phyloP scores from a whole-genome alignment of 2,113 vertebrate species.

The Rhineura floridana region DNA sequence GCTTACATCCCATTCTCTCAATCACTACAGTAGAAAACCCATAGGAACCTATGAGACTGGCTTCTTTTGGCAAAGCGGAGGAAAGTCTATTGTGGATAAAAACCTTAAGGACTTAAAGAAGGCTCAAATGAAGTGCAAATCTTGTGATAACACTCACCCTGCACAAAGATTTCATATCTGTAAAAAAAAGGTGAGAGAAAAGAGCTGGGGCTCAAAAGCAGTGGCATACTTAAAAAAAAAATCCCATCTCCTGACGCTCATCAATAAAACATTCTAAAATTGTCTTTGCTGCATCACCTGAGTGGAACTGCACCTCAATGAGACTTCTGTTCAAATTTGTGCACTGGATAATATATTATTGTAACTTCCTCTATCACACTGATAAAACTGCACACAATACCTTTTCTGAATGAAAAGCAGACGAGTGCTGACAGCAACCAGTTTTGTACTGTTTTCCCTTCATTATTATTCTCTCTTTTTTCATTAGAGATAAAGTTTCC shows the following conservation, averaged over 20 bases:
- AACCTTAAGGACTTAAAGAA: not conserved
- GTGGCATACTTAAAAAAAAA: not conserved
- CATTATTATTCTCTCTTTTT: conserved; percentile 41
- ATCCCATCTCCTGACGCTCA: not conserved
- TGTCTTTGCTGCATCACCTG: not conserved
- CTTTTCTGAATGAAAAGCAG: conserved; percentile 21
- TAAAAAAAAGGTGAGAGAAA: not conserved
- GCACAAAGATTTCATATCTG: not conserved
- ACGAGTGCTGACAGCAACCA: not conserved
- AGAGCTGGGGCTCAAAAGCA: not conserved
- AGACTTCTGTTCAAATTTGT: conserved; percentile 4
- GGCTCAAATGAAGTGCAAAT: not conserved
- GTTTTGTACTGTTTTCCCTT: not conserved
- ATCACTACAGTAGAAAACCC: not conserved
- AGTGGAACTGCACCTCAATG: not conserved
- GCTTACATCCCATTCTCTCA: not conserved
- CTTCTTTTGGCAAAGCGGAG: not conserved
- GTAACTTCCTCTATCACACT: not conserved
- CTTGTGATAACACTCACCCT: not conserved
- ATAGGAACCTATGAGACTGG: not conserved
- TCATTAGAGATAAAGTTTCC: conserved; percentile 41
- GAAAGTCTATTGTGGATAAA: not conserved
- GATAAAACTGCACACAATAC: not conserved
- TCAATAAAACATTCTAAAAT: conserved; percentile 32
- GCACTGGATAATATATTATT: not conserved